These are phyloP conservation scores for Cydia pomonella DNA, from an alignment of 1,140 invertebrate species.

Conservation along the genomic window DNA sequence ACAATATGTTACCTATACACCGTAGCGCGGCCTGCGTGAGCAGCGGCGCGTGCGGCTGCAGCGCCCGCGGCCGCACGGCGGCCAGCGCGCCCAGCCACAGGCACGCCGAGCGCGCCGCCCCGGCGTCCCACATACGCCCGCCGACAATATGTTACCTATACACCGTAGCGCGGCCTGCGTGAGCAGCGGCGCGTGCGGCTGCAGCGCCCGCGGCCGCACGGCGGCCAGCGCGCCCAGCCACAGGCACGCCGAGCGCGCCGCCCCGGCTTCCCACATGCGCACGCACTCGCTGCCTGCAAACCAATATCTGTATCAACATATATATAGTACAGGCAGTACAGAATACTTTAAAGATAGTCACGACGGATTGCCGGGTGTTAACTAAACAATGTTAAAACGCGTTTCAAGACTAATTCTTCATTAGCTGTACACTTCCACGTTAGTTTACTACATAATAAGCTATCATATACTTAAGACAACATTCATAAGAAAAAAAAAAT, in stretches of 20 bases:
- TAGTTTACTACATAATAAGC: too few species aligned
- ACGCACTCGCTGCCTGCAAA: constrained; percentile 82
- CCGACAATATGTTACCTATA: constrained; percentile 58
- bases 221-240: constrained; percentile 65
- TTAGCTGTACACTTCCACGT: too few species aligned
- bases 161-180: constrained; percentile 59
- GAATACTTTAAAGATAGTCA: too few species aligned
- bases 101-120: constrained; percentile 72
- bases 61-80: background rate
- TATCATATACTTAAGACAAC: too few species aligned
- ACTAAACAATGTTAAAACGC: too few species aligned
- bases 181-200: constrained; percentile 55
- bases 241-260: constrained; percentile 79
- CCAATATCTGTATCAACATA: too few species aligned
- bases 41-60: constrained; percentile 47
- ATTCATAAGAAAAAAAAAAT: too few species aligned
- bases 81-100: constrained; percentile 49
- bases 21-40: constrained; percentile 47
- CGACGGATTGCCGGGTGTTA: too few species aligned
- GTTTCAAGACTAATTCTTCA: too few species aligned
- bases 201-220: constrained; percentile 51
- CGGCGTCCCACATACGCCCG: constrained; percentile 80
- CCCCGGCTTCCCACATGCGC: constrained; percentile 82
- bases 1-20: constrained; percentile 42
- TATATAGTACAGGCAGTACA: too few species aligned